Evolutionary conservation across 2,113 vertebrate genomes (phyloP), one percentile per base, ranked within the genome.

Genomic region (Entosphenus tridentatus): DNA sequence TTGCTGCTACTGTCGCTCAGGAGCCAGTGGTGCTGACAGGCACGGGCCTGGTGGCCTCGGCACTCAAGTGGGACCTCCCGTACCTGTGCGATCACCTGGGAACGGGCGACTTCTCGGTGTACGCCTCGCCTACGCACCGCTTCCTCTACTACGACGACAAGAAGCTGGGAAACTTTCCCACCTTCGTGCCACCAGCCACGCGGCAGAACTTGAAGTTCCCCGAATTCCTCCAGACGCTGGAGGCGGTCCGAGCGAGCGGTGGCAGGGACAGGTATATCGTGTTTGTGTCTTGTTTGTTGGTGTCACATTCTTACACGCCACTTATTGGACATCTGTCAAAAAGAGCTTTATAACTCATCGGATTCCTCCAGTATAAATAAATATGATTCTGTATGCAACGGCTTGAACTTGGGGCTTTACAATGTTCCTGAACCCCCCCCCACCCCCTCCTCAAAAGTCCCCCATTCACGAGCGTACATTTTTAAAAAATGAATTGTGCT

Each of bases 21-120:
- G 62, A 65, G 62, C 62, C 62, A 65, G 62, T 65, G 10, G 62
- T 65, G 21, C 62, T 65, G n/a, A 65, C 62, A 65, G 62, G 21
- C 62, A 65, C 62, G n/a, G 62, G 62, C 62, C 18, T 65, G 62
- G 62, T 65, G 62, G 8, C n/a, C 8, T 11, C 62, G 21, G 62
- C 62, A 65, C 62, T 65, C n/a, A 65, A 65, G 10, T 65, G 62
- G 62, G 62, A 65, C 62, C 18, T 65, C n/a, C n/a, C 62, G 10
- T 65, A 65, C 62, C 10, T 65, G 21, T 16, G 21, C n/a, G 8
- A 65, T 16, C n/a, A 65, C 62, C 18, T 65, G 62, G 62, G 62
- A 16, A 18, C n/a, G n/a, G 62, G 62, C 18, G 62, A 65, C 62
- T 65, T 65, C 10, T 16, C 62, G n/a, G 62, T 65, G 21, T 65